Conservation (phyloP, 2,797 vertebrate species). For the Lemur catta region DNA sequence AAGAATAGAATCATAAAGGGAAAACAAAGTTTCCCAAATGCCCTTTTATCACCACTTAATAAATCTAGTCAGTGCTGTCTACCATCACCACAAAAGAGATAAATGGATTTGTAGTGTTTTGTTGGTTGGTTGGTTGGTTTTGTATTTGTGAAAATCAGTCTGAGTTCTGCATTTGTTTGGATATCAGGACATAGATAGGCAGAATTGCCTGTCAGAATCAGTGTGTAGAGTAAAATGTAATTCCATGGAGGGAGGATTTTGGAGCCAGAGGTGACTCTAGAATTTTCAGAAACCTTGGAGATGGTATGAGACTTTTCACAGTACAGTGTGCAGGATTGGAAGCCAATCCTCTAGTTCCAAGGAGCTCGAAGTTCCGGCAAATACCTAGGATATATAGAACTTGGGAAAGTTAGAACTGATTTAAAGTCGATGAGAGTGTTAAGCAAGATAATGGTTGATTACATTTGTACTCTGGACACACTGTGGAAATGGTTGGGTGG, state of each 20-base stretch:
- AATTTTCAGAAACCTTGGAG: not conserved
- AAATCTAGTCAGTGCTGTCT: not conserved
- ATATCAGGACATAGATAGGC: not conserved
- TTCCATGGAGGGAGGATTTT: not conserved
- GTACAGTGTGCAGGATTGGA: rapidly evolving
- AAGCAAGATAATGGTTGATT: not conserved
- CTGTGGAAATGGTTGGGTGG: not conserved
- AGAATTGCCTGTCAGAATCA: not conserved
- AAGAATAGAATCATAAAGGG: not conserved
- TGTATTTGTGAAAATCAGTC: not conserved
- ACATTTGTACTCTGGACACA: not conserved
- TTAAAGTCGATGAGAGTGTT: not conserved
- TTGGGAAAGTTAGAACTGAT: not conserved
- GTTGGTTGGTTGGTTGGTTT: not conserved
- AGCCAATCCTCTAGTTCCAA: not conserved
- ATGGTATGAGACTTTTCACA: not conserved
- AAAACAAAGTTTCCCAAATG: not conserved
- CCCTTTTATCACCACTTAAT: not conserved
- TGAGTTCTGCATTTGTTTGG: not conserved
- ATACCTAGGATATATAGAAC: not conserved
- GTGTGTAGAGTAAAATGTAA: not conserved
- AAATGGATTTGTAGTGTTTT: not conserved
- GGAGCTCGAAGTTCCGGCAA: rapidly evolving
- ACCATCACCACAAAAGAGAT: not conserved
- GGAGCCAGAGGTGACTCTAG: not conserved